phyloP scores from a whole-genome alignment of 2,888 invertebrate genomes.

The Pocota personata region DNA sequence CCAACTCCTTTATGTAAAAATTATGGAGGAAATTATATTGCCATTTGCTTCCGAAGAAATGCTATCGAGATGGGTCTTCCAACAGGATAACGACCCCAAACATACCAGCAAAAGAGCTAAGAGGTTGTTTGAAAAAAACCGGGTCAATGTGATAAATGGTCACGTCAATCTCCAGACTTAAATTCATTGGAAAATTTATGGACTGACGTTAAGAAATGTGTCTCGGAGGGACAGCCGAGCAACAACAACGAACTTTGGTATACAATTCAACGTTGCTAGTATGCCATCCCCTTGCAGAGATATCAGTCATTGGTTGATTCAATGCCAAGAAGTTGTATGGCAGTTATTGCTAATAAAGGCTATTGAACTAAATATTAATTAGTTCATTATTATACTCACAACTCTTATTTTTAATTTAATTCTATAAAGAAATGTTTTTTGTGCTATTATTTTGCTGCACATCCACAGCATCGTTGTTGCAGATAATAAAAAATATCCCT shows the following conservation, averaged over 20 bases:
- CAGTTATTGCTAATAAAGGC: neutral
- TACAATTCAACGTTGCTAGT: conserved; percentile 11
- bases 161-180: conserved; percentile 60
- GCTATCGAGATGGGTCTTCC: conserved; percentile 67
- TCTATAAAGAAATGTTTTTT: neutral
- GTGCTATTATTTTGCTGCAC: neutral
- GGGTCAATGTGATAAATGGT: conserved; percentile 57
- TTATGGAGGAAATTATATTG: conserved; percentile 62
- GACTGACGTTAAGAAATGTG: conserved; percentile 25
- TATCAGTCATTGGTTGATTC: neutral
- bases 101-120: conserved; percentile 50
- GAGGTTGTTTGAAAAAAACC: conserved; percentile 39
- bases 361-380: neutral
- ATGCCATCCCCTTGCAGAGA: too few relatives aligned
- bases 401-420: too few relatives aligned
- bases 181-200: conserved; percentile 68
- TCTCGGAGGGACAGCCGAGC: conserved; percentile 5
- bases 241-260: conserved; percentile 33
- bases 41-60: conserved; percentile 62
- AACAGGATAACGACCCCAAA: conserved; percentile 72
- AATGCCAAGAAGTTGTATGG: neutral
- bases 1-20: conserved; percentile 53
- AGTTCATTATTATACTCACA: neutral
- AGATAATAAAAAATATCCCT: neutral
- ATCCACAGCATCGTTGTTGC: neutral